A percentile compares a stretch with the other conserved stretches of the same genome.
These are phyloP conservation scores for Labeo calbasu DNA, from an alignment of 2,797 vertebrate genomes.

Conservation along the genomic window DNA sequence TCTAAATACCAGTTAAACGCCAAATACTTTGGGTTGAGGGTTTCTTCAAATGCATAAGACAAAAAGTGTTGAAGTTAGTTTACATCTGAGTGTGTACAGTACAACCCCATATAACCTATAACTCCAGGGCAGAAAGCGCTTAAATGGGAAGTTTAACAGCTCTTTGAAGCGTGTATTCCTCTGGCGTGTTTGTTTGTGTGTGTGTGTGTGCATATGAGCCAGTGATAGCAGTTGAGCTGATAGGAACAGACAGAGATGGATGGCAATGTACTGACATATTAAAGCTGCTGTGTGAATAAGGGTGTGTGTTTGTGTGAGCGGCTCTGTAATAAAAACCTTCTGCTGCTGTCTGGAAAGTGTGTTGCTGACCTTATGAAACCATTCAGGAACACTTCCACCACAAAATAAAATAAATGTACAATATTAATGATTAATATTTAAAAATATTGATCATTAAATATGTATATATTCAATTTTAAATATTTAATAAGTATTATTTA, in stretches of 20 bases:
- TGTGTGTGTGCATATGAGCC: background rate
- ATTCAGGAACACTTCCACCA: background rate
- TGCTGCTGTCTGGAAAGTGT: slow-evolving; percentile 9
- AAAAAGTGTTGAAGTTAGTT: background rate
- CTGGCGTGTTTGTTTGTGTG: slow-evolving; percentile 8
- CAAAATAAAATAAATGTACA: background rate
- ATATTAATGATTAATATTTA: background rate
- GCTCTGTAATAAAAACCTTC: slow-evolving; percentile 3
- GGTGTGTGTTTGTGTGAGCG: slow-evolving; percentile 34
- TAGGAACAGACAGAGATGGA: slow-evolving; percentile 39
- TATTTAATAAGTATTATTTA: background rate
- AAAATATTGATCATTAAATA: background rate
- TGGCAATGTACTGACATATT: slow-evolving; percentile 35
- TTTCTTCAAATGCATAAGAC: background rate
- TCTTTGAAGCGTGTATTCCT: slow-evolving; percentile 28
- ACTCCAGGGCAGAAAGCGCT: slow-evolving; percentile 2
- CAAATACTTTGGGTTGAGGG: background rate
- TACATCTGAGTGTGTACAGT: background rate
- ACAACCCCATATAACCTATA: background rate
- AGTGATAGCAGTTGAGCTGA: slow-evolving; percentile 29
- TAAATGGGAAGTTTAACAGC: slow-evolving; percentile 36
- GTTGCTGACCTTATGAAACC: slow-evolving; percentile 5
- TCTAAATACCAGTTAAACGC: background rate
- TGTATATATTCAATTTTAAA: background rate
- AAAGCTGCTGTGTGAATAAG: slow-evolving; percentile 38